A percentile compares a stretch with the other conserved stretches of the same genome.
phyloP scores from a whole-genome alignment of 2,888 invertebrate species.

The Anoncus sp. region DNA sequence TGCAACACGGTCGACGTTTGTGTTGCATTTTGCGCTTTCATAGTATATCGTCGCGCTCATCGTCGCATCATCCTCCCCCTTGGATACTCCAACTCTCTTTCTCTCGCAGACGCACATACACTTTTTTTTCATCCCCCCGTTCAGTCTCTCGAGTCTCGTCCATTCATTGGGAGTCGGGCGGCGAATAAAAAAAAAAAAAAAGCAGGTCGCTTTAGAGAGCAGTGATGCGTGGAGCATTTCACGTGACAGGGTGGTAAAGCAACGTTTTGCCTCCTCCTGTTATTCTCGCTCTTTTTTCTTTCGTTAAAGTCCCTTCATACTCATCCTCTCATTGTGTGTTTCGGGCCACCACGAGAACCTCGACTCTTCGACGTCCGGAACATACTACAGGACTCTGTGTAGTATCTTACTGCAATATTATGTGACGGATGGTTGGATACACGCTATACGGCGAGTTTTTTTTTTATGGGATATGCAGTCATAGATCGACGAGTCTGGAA shows the following conservation, averaged over 20 bases:
- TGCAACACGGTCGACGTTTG: slow-evolving; percentile 68
- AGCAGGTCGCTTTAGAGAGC: slow-evolving; percentile 81
- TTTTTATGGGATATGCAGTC: slow-evolving; percentile 15
- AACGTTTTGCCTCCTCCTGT: slow-evolving; percentile 29
- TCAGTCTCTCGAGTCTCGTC: slow-evolving; percentile 66
- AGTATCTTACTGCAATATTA: slow-evolving; percentile 71
- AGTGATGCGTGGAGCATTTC: slow-evolving; percentile 78
- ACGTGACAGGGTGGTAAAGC: slow-evolving; percentile 59
- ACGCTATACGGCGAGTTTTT: too few relatives aligned
- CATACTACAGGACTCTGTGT: slow-evolving; percentile 73
- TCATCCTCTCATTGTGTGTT: slow-evolving; percentile 76
- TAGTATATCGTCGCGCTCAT: slow-evolving; percentile 63
- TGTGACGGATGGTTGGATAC: slow-evolving; percentile 76
- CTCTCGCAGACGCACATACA: slow-evolving; percentile 42
- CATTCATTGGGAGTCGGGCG: slow-evolving; percentile 74
- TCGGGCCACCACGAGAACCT: slow-evolving; percentile 66
- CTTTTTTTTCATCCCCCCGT: slow-evolving; percentile 16
- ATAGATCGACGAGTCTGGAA: neutral
- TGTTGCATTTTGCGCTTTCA: slow-evolving; percentile 61
- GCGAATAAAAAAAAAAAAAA: slow-evolving; percentile 73
- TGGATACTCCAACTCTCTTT: slow-evolving; percentile 17
- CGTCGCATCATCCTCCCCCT: slow-evolving; percentile 69
- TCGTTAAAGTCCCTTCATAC: slow-evolving; percentile 3
- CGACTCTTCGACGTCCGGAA: slow-evolving; percentile 63
- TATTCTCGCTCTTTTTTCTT: slow-evolving; percentile 26